phyloP scores from a whole-genome alignment of 2,888 invertebrate genomes.

The Cephonodes hylas region DNA sequence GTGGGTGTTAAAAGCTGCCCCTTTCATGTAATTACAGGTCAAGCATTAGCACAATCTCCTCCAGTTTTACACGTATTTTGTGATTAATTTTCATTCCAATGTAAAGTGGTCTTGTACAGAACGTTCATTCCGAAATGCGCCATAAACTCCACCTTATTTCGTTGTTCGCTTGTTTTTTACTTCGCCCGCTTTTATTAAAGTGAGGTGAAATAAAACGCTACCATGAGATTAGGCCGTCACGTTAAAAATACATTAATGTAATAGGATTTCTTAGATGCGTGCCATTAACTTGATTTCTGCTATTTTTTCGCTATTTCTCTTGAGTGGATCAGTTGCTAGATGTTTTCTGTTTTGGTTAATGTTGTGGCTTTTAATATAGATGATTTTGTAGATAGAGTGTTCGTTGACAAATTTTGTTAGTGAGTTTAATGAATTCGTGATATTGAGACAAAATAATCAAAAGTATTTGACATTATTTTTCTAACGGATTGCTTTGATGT shows the following conservation, averaged over 20 bases:
- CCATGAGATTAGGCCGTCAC: background rate
- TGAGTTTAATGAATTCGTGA: too few relatives aligned
- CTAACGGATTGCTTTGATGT: too few relatives aligned
- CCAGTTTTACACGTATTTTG: constrained; percentile 8
- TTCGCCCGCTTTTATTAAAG: constrained; percentile 24
- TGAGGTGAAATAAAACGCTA: constrained; percentile 13
- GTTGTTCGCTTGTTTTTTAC: constrained; percentile 25
- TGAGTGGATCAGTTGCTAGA: background rate
- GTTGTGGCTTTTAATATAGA: too few relatives aligned
- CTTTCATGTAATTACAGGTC: background rate
- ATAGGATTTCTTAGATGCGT: background rate
- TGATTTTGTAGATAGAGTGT: too few relatives aligned
- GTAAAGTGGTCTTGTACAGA: constrained; percentile 10
- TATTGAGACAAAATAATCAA: too few relatives aligned
- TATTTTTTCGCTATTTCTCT: background rate
- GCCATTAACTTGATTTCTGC: background rate
- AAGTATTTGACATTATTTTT: too few relatives aligned
- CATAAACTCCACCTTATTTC: constrained; percentile 34
- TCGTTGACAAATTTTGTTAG: too few relatives aligned
- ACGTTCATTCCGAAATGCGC: constrained; percentile 30
- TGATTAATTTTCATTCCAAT: constrained; percentile 10
- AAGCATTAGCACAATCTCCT: background rate
- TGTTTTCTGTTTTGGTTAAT: background rate
- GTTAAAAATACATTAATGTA: background rate
- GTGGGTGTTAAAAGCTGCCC: background rate